A percentile compares a stretch with the other conserved stretches of the same genome.
These are phyloP conservation scores for Eptesicus fuscus DNA, from an alignment of 2,113 vertebrate species.

Conservation along the genomic window DNA sequence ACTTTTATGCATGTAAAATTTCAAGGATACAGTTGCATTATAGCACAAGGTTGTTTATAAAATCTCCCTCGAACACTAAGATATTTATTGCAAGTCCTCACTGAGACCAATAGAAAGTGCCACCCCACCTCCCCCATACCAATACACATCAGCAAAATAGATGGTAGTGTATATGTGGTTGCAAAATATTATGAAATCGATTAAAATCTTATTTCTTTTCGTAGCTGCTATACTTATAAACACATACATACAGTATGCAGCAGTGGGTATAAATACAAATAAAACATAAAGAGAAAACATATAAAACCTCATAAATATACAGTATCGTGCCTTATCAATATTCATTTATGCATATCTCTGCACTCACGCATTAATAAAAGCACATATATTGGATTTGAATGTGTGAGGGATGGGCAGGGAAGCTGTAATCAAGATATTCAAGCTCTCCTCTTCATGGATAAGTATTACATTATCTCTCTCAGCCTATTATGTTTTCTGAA, in stretches of 20 bases:
- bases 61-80: conserved; percentile 24
- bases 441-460: conserved; percentile 70
- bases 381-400: conserved; percentile 77
- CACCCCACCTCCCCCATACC: neutral
- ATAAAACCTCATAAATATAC: conserved; percentile 79
- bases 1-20: conserved; percentile 59
- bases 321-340: conserved; percentile 77
- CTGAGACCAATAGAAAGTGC: neutral
- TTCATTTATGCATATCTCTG: conserved; percentile 79
- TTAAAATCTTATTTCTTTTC: conserved; percentile 75
- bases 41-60: conserved; percentile 39
- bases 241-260: conserved; percentile 70
- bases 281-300: conserved; percentile 78
- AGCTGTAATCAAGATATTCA: conserved; percentile 73
- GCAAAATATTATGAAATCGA: conserved; percentile 71
- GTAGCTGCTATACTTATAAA: conserved; percentile 66
- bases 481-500: conserved; percentile 77
- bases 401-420: conserved; percentile 68
- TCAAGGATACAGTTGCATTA: conserved; percentile 40
- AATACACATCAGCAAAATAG: conserved; percentile 20
- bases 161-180: neutral
- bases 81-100: conserved; percentile 47
- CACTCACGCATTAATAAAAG: conserved; percentile 73
- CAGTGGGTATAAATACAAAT: conserved; percentile 75
- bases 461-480: conserved; percentile 72